These are phyloP conservation scores for Carettochelys insculpta DNA, from an alignment of 2,113 vertebrate genomes.

Conservation along the genomic window DNA sequence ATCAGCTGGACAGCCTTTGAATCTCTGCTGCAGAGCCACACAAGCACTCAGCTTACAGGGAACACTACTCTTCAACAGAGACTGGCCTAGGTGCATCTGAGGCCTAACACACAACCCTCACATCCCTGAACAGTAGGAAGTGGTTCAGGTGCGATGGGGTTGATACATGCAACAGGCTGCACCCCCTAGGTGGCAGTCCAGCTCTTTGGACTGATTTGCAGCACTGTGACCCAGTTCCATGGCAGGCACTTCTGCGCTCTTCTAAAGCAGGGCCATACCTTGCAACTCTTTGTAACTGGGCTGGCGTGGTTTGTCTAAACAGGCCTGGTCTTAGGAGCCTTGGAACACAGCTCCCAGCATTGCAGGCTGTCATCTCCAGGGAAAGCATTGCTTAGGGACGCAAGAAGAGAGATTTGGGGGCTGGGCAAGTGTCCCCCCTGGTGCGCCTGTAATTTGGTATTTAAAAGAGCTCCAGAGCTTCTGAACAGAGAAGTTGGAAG, in stretches of 20 bases:
- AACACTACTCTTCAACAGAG: background rate
- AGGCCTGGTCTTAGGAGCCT: background rate
- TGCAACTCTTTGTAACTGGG: background rate
- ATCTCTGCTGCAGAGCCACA: too few species aligned
- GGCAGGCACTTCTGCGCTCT: background rate
- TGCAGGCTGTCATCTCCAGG: too few species aligned
- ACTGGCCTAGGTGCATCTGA: rapidly evolving
- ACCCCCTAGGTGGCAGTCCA: background rate
- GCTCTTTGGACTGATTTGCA: too few species aligned
- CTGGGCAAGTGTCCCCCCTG: background rate
- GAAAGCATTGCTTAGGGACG: too few species aligned
- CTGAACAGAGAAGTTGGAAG: background rate
- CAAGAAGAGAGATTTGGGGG: too few species aligned
- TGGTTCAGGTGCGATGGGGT: background rate
- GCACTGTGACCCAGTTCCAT: background rate
- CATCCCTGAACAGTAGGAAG: background rate
- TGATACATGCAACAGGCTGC: background rate
- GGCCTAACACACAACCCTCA: too few species aligned
- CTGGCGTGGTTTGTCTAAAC: background rate
- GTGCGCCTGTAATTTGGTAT: background rate
- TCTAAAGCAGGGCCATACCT: background rate
- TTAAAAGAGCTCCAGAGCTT: background rate
- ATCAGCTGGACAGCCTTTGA: too few species aligned
- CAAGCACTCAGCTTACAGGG: too few species aligned
- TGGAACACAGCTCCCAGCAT: background rate